Evolutionary conservation across 64 coral and sea anemone genomes (phyloP).

Genomic region (Acropora yongei): DNA sequence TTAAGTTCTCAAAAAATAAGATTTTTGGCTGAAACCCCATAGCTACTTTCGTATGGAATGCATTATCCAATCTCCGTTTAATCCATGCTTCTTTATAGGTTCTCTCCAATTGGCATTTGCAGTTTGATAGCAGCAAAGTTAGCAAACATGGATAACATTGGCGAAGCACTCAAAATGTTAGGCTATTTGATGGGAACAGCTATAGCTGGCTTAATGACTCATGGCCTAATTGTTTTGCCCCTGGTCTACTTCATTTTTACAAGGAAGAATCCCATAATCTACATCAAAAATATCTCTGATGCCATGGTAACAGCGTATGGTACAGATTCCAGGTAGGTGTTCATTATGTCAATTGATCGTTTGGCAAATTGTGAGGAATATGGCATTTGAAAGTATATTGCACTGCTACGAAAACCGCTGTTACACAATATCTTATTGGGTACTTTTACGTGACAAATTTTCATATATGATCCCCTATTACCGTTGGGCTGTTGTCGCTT

Average conservation of each 20-base stretch:
- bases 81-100: conserved; percentile 23
- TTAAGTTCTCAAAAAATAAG: too few species aligned
- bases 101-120: conserved; percentile 88
- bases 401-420: background rate
- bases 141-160: conserved; percentile 73
- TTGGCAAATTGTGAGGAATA: too few species aligned
- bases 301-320: conserved; percentile 82
- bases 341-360: background rate
- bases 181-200: conserved; percentile 70
- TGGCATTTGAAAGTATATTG: too few species aligned
- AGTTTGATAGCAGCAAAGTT: conserved; percentile 77
- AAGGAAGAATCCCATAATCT: conserved; percentile 76
- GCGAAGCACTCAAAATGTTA: conserved; percentile 47
- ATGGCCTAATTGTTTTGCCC: conserved; percentile 67
- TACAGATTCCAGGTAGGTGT: conserved; percentile 78
- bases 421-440: background rate
- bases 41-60: background rate
- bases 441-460: background rate
- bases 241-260: conserved; percentile 73
- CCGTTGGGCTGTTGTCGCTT: background rate
- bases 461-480: background rate
- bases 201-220: conserved; percentile 33
- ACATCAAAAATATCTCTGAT: conserved; percentile 64
- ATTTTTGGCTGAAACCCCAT: background rate
- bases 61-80: background rate